phyloP scores from a whole-genome alignment of 30 jellyfish, hydroid and myxozoan species.

The Turritopsis rubra region DNA sequence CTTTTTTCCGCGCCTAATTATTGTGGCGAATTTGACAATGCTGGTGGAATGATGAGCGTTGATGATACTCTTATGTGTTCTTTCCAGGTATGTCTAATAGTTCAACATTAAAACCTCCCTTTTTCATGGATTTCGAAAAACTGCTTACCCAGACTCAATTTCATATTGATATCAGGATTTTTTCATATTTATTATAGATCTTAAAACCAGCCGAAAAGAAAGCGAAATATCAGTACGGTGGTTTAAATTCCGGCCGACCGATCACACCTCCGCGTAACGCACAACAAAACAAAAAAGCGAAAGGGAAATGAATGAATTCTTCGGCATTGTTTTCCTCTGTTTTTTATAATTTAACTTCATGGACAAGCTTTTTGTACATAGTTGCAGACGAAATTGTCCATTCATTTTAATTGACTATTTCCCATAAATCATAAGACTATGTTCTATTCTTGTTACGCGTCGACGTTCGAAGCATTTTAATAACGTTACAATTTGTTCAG shows the following conservation, averaged over 20 bases:
- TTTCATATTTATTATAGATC: slow-evolving; percentile 42
- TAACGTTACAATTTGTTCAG: not conserved
- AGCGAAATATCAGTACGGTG: slow-evolving; percentile 97
- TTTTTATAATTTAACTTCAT: not conserved
- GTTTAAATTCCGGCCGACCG: slow-evolving; percentile 95
- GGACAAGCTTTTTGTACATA: not conserved
- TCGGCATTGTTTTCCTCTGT: not conserved
- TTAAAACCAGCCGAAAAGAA: slow-evolving; percentile 99
- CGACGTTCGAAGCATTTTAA: not conserved
- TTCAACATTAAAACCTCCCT: not conserved
- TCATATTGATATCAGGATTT: not conserved
- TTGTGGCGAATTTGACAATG: slow-evolving; percentile 99
- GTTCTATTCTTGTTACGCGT: not conserved
- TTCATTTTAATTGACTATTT: not conserved
- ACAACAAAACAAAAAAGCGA: slow-evolving; percentile 60
- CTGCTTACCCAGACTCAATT: not conserved
- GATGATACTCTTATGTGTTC: slow-evolving; percentile 99
- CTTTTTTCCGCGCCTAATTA: slow-evolving; percentile 98
- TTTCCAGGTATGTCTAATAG: slow-evolving; percentile 61
- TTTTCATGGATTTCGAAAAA: not conserved
- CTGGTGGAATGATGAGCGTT: slow-evolving; percentile 99
- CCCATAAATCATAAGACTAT: not conserved
- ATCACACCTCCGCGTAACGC: slow-evolving; percentile 94
- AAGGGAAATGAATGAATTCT: slow-evolving; percentile 38
- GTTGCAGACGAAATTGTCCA: not conserved